Evolutionary conservation across 1,140 invertebrate species (phyloP), one percentile per base, ranked within the genome.

Genomic region (Euglossa dilemma): DNA sequence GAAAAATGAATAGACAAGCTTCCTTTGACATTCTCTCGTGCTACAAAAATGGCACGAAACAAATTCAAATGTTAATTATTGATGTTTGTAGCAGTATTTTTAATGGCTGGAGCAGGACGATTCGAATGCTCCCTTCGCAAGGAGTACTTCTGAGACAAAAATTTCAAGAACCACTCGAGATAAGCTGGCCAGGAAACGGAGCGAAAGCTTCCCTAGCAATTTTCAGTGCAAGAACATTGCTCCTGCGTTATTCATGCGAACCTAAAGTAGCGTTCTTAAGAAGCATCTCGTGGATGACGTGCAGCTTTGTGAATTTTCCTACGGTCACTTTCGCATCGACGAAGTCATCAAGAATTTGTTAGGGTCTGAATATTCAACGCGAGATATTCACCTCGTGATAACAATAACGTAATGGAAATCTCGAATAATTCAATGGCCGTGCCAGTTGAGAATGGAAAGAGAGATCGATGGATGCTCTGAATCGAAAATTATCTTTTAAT

Each of bases 301-400:
- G 63, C 36, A 8, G 63, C 63, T 66, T 66, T 43, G 63, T 43
- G 63, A 66, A 66, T 23, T 66, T 66, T 66, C 36, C 36, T 66
- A 43, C 63, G 61, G 61, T 63, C 61, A 63, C 61, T 63, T 63
- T 63, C 61, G 28, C 61, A 63, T 63, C 61, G 61, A 63, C 61
- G 18, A 0, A 66, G 63, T 43, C 20, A 66, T 66, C 63, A 6
- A 66, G 36, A 66, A 66, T 66, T 43, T 43, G 9, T 43, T 66
- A 6, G 20, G 8, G 11, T 43, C 11, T 66, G 63, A 66, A 66
- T 66, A 66, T 66, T 66, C 63, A 66, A 66, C 9, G 9, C n/a
- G 0, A 28, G 25, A 28, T 20, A 25, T 16, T 18, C 25, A 16
- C 25, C 25, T 36, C 28, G 25, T 11, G 25, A 63, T 20, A 36